Base-by-base conservation (phyloP, 2,113 vertebrate genomes). In the Osmerus eperlanus region DNA sequence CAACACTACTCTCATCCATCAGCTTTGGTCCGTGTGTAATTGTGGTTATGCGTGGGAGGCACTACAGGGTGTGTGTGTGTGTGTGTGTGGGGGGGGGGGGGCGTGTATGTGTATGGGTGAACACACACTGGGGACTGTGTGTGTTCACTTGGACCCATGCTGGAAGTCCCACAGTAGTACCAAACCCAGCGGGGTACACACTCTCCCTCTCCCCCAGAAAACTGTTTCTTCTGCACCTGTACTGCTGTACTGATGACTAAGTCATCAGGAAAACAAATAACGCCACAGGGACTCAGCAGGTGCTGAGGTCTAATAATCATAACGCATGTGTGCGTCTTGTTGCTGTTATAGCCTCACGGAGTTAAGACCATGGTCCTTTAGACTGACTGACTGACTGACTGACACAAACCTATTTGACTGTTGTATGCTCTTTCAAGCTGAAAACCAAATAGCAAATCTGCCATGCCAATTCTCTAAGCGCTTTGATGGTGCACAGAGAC, bases 11-110 rank as follows among this genome's bases (percentile, higher is more conserved):
- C 78, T 68, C 71, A 69, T 76, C 82, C 84, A 76, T 68, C 75
- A 74, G 77, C 73, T 78, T 53, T 75, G 72, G 76, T 65, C 83
- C 62, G 62, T 83, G 65, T 77, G 81, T 83, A 86, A 87, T 90
- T 88, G 85, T 13, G 25, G 25, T 12, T 62, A 25, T 25, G 12
- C 5, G 23, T 64, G 71, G 61, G 54, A 65, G 15, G 79, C 80
- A 72, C 64, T 1, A 63, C 16, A 1, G 73, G 65, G 77, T 0
- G 60, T 47, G 11, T 25, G 47, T 53, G 65, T 67, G 21, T 67
- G 41, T 19, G 25, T 2, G 18, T 66, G 64, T 66, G 59, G 7
- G 21, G 4, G 14, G 21, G 65, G 51, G 47, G 51, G 65, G 7
- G 18, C 18, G 36, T 47, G 32, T 41, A 15, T 65, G 16, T 47